These are phyloP conservation scores for Helicoverpa armigera DNA, from an alignment of 1,140 invertebrate species.

Conservation along the genomic window DNA sequence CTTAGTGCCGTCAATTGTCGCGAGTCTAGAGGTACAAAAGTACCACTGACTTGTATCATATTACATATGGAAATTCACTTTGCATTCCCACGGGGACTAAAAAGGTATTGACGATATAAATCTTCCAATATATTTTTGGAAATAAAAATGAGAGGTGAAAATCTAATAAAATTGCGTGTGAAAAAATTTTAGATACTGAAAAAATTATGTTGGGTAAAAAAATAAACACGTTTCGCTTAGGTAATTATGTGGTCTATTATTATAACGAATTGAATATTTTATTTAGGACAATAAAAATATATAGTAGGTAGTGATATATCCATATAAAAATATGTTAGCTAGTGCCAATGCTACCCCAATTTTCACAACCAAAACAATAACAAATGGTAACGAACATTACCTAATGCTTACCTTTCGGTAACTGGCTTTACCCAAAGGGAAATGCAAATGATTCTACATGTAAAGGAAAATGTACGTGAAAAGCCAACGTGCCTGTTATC, in stretches of 20 bases:
- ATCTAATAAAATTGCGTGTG: neutral
- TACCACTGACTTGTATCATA: neutral
- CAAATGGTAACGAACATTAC: neutral
- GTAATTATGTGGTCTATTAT: too few species aligned
- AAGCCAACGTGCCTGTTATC: constrained; percentile 8
- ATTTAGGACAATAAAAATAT: too few species aligned
- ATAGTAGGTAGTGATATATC: too few species aligned
- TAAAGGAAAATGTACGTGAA: neutral
- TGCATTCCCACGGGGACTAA: neutral
- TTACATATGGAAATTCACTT: constrained; percentile 33
- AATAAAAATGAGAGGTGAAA: neutral
- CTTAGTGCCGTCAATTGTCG: too few species aligned
- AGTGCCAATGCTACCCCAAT: neutral
- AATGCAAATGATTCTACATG: constrained; percentile 9
- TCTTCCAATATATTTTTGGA: constrained; percentile 6
- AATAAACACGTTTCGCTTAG: too few species aligned
- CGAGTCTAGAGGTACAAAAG: too few species aligned
- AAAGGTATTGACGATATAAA: neutral
- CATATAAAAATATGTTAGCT: neutral
- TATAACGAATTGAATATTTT: too few species aligned
- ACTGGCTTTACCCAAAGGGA: constrained; percentile 23
- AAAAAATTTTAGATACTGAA: neutral
- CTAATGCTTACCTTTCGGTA: neutral
- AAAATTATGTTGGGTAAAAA: too few species aligned
- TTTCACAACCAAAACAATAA: neutral